These are phyloP conservation scores for Euphonia xanthogaster DNA, from an alignment of 2,797 vertebrate genomes.

Conservation along the genomic window DNA sequence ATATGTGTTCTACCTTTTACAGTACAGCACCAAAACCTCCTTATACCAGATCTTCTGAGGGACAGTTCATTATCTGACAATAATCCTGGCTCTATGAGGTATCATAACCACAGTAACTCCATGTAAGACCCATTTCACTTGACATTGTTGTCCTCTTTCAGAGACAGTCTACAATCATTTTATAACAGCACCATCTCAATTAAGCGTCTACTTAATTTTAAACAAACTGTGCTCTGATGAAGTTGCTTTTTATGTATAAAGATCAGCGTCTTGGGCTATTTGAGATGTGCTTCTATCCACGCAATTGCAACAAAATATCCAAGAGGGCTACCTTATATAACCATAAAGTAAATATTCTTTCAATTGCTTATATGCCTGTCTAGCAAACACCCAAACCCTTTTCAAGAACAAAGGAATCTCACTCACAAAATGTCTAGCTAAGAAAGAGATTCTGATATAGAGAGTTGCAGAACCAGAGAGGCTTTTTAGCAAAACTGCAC, in stretches of 20 bases:
- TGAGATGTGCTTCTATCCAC: neutral
- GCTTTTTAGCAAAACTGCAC: neutral
- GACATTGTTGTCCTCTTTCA: neutral
- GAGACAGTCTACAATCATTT: neutral
- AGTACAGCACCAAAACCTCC: neutral
- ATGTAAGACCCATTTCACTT: neutral
- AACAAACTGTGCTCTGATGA: neutral
- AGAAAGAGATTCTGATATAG: neutral
- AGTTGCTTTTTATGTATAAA: neutral
- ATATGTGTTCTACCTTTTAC: neutral
- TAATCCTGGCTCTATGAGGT: neutral
- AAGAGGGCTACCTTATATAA: neutral
- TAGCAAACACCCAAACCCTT: neutral
- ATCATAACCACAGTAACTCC: neutral
- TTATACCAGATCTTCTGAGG: neutral
- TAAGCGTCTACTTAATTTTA: neutral
- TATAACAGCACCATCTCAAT: neutral
- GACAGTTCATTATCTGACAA: neutral
- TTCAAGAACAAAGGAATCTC: neutral
- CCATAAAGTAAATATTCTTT: neutral
- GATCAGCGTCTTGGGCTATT: neutral
- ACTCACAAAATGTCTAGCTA: neutral
- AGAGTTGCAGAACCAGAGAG: neutral
- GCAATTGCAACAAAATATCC: neutral
- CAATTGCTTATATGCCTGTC: neutral